Evolutionary conservation across 2,888 invertebrate genomes (phyloP).

Genomic region (Calephelis perditalis): DNA sequence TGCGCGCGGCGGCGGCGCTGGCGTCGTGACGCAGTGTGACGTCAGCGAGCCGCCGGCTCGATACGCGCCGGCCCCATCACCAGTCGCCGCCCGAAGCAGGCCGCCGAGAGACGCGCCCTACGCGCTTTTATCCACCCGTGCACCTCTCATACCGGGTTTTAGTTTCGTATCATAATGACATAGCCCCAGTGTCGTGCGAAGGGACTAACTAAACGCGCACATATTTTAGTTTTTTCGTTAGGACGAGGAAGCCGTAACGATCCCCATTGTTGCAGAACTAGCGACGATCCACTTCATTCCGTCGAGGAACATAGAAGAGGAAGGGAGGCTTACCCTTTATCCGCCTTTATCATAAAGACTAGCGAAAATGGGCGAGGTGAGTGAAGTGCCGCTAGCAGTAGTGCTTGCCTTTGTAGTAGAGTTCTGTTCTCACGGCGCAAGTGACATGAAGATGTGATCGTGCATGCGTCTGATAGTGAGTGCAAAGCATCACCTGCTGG

Average conservation of each 20-base stretch:
- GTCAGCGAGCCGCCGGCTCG: slow-evolving; percentile 83
- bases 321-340: slow-evolving; percentile 67
- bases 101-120: slow-evolving; percentile 67
- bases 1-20: slow-evolving; percentile 71
- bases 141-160: slow-evolving; percentile 71
- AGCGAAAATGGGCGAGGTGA: slow-evolving; percentile 78
- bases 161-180: slow-evolving; percentile 75
- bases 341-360: slow-evolving; percentile 72
- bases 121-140: slow-evolving; percentile 67
- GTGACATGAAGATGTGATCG: slow-evolving; percentile 64
- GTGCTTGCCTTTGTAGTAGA: slow-evolving; percentile 65
- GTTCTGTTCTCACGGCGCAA: slow-evolving; percentile 37
- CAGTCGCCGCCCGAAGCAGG: slow-evolving; percentile 78
- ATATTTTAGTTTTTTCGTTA: slow-evolving; percentile 72
- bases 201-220: slow-evolving; percentile 70
- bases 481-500: slow-evolving; percentile 45
- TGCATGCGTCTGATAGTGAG: slow-evolving; percentile 63
- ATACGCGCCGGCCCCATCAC: slow-evolving; percentile 79
- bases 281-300: slow-evolving; percentile 67
- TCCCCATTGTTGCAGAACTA: slow-evolving; percentile 76
- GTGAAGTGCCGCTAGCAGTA: slow-evolving; percentile 69
- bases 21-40: slow-evolving; percentile 83
- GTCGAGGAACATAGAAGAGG: slow-evolving; percentile 70
- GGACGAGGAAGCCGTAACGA: slow-evolving; percentile 70
- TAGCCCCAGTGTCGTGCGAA: slow-evolving; percentile 72